Evolutionary conservation across 2,797 vertebrate genomes (phyloP).

Genomic region (Tokudaia tokunoshimensis): DNA sequence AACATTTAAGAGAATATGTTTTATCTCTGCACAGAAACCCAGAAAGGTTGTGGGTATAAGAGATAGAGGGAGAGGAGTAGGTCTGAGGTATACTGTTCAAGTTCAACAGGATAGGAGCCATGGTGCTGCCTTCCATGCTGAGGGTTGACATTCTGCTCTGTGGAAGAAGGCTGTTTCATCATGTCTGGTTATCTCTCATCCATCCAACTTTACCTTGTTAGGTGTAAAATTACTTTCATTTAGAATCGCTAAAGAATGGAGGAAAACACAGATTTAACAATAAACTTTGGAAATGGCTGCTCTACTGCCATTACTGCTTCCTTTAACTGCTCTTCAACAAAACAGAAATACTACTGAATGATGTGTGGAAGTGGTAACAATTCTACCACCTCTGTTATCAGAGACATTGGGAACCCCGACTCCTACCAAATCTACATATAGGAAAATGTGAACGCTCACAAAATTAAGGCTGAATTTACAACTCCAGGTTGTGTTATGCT

Average conservation of each 20-base stretch:
- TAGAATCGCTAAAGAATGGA: neutral
- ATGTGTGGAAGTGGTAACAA: neutral
- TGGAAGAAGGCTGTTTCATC: neutral
- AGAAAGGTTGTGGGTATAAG: neutral
- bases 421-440: slow-evolving; percentile 40
- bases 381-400: neutral
- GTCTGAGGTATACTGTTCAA: neutral
- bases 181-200: neutral
- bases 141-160: neutral
- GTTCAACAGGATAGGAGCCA: neutral
- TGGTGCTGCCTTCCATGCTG: neutral
- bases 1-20: neutral
- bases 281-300: slow-evolving; percentile 39
- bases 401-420: slow-evolving; percentile 3
- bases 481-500: slow-evolving; percentile 88
- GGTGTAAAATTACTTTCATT: neutral
- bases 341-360: neutral
- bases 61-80: neutral
- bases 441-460: slow-evolving; percentile 85
- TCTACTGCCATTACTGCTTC: neutral
- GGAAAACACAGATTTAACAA: neutral
- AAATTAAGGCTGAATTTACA: slow-evolving; percentile 92
- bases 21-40: neutral
- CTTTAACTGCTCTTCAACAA: neutral
- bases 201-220: neutral